These are phyloP conservation scores for Haliclystus octoradiatus DNA, from an alignment of 30 jellyfish, hydroid and myxozoan species.

Conservation along the genomic window DNA sequence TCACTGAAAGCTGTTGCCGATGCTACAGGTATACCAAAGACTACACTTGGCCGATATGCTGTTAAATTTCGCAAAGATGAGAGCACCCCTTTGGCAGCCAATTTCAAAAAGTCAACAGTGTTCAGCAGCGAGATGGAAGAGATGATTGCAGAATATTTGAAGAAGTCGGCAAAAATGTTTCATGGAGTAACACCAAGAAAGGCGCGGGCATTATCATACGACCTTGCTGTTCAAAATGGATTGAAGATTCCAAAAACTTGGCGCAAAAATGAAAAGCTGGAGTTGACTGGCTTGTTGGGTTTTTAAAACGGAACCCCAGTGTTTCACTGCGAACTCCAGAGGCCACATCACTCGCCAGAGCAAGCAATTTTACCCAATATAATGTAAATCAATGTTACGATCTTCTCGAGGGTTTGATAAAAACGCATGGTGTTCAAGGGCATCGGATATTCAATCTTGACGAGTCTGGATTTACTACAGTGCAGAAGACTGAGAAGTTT, in stretches of 20 bases:
- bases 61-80: too few relatives aligned
- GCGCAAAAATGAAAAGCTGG: constrained; percentile 24
- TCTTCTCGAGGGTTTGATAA: constrained; percentile 3
- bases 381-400: constrained; percentile 9
- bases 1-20: too few relatives aligned
- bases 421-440: constrained; percentile 9
- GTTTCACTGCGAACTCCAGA: constrained; percentile 31
- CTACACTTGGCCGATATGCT: too few relatives aligned
- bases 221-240: constrained; percentile 6
- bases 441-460: constrained; percentile 22
- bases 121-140: constrained; percentile 3
- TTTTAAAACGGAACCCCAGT: constrained; percentile 10
- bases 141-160: constrained; percentile 9
- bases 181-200: constrained; percentile 20
- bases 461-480: constrained; percentile 40
- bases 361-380: constrained; percentile 13
- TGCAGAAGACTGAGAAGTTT: constrained; percentile 7
- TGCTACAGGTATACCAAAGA: too few relatives aligned
- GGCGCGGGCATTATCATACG: constrained; percentile 19
- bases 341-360: constrained; percentile 24
- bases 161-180: constrained; percentile 21
- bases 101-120: too few relatives aligned
- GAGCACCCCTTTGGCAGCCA: too few relatives aligned
- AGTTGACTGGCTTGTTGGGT: constrained; percentile 19
- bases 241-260: constrained; percentile 14